Percentiles rank a stretch among this genome's conserved stretches.
phyloP scores from a whole-genome alignment of 2,797 vertebrate genomes.

The Glossophaga mutica region DNA sequence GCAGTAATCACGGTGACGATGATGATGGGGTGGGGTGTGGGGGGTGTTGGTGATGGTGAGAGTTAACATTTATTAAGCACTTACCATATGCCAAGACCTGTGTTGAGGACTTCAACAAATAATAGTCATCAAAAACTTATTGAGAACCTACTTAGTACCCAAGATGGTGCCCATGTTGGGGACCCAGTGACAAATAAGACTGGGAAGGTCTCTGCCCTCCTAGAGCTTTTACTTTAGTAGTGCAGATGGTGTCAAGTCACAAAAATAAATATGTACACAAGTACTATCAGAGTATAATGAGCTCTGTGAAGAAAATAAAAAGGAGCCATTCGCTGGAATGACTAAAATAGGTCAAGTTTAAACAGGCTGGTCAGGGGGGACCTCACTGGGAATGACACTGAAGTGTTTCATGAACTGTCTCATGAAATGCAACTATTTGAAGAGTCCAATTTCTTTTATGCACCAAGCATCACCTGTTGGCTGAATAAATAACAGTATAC shows the following conservation, averaged over 20 bases:
- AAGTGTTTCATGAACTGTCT: neutral
- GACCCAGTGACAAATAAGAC: neutral
- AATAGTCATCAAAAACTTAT: no score
- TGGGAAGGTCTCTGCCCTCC: rapidly evolving
- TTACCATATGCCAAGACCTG: neutral
- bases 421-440: neutral
- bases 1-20: neutral
- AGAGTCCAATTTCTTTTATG: neutral
- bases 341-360: neutral
- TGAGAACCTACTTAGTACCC: neutral
- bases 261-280: neutral
- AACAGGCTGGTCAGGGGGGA: neutral
- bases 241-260: neutral
- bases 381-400: rapidly evolving
- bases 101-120: neutral
- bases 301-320: neutral
- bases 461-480: neutral
- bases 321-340: neutral
- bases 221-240: neutral
- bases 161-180: neutral
- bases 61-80: neutral
- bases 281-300: neutral
- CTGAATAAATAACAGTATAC: neutral
- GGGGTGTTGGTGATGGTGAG: neutral
- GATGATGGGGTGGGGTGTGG: no score